phyloP scores from a whole-genome alignment of 2,888 invertebrate genomes.

The Hoplodrina blanda region DNA sequence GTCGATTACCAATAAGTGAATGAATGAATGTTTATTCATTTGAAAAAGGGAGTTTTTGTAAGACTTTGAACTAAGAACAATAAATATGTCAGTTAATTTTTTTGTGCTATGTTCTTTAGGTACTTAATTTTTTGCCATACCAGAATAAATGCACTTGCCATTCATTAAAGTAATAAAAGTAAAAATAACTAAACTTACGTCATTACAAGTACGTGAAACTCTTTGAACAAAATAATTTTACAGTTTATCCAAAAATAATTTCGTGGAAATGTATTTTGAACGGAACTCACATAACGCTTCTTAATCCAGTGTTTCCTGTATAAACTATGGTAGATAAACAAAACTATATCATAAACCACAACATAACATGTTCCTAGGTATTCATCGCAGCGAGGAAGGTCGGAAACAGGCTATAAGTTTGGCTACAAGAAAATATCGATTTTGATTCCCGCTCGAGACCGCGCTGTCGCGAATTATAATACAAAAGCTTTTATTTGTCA shows the following conservation, averaged over 20 bases:
- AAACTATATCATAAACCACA: slow-evolving; percentile 29
- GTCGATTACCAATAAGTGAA: slow-evolving; percentile 42
- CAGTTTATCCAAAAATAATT: slow-evolving; percentile 26
- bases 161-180: slow-evolving; percentile 2
- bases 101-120: slow-evolving; percentile 10
- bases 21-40: slow-evolving; percentile 33
- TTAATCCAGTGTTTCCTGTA: slow-evolving; percentile 23
- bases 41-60: slow-evolving; percentile 25
- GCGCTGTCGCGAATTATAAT: slow-evolving; percentile 59
- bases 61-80: slow-evolving; percentile 21
- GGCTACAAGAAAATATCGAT: slow-evolving; percentile 72
- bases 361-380: slow-evolving; percentile 6
- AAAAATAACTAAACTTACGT: not conserved
- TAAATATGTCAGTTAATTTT: slow-evolving; percentile 18
- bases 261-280: slow-evolving; percentile 24
- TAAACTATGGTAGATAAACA: slow-evolving; percentile 37
- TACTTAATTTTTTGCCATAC: slow-evolving; percentile 2
- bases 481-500: slow-evolving; percentile 56
- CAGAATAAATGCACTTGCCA: slow-evolving; percentile 7
- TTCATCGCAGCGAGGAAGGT: slow-evolving; percentile 56
- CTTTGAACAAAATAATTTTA: slow-evolving; percentile 31
- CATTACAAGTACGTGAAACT: slow-evolving; percentile 4
- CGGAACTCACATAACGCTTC: slow-evolving; percentile 24
- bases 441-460: slow-evolving; percentile 35
- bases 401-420: slow-evolving; percentile 66